Percentiles rank a stretch among this genome's conserved stretches.
These are phyloP conservation scores for Andrena bicolor DNA, from an alignment of 2,888 invertebrate genomes.

Conservation along the genomic window DNA sequence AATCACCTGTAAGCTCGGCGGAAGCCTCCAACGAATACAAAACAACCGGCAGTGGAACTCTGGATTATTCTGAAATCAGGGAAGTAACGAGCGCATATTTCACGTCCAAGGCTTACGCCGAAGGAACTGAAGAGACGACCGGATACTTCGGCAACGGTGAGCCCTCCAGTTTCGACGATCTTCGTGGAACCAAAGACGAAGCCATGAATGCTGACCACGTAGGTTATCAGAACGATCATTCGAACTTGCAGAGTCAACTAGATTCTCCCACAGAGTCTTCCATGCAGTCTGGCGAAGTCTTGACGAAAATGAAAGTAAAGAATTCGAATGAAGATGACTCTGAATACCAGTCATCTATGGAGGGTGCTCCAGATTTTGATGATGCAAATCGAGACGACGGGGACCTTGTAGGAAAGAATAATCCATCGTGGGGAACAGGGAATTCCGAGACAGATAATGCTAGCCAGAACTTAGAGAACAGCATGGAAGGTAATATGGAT, in stretches of 20 bases:
- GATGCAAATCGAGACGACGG: no score
- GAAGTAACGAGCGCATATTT: slow-evolving; percentile 53
- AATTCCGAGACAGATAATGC: background rate
- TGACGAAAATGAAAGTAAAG: background rate
- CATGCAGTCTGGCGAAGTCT: background rate
- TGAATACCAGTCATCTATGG: background rate
- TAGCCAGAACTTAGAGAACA: background rate
- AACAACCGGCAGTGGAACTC: background rate
- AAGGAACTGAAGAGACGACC: slow-evolving; percentile 7
- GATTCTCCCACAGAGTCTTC: background rate
- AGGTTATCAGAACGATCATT: background rate
- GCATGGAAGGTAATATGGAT: background rate
- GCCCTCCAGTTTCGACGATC: slow-evolving; percentile 11
- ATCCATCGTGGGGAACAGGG: background rate
- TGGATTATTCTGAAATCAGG: slow-evolving; percentile 52
- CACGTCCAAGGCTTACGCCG: slow-evolving; percentile 52
- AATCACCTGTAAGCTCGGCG: background rate
- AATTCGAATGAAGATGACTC: background rate
- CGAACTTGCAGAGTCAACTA: background rate
- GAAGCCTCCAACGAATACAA: background rate
- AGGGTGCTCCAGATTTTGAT: background rate
- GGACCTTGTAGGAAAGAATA: background rate
- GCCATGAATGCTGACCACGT: background rate
- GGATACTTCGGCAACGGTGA: background rate
- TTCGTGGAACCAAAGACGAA: background rate